phyloP scores from a whole-genome alignment of 2,888 invertebrate genomes.

The Cactoblastis cactorum region DNA sequence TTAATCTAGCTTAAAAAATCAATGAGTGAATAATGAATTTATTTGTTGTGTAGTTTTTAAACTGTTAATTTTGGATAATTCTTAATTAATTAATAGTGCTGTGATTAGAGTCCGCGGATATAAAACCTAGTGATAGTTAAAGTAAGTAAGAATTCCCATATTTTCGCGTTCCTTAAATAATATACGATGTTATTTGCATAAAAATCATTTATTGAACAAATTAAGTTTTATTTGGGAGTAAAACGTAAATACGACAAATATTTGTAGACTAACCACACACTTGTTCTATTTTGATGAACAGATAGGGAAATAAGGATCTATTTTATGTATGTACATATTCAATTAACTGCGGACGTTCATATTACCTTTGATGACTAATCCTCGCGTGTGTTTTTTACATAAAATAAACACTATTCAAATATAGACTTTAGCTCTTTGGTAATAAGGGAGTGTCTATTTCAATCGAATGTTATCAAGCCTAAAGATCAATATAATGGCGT shows the following conservation, averaged over 20 bases:
- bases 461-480: conserved; percentile 2
- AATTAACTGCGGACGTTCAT: neutral
- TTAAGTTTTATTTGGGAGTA: no score
- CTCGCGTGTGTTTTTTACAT: neutral
- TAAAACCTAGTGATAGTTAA: neutral
- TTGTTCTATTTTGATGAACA: no score
- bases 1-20: neutral
- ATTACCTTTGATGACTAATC: neutral
- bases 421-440: neutral
- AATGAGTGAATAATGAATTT: conserved; percentile 18
- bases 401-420: neutral
- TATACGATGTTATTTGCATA: no score
- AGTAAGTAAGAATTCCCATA: conserved; percentile 4
- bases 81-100: conserved; percentile 7
- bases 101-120: conserved; percentile 8
- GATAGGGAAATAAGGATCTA: no score
- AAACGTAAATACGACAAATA: no score
- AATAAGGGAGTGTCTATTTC: neutral
- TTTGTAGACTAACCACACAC: no score
- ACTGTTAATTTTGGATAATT: conserved; percentile 8
- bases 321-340: neutral
- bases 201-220: no score
- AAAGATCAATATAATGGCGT: conserved; percentile 11
- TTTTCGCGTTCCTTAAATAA: no score
- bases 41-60: conserved; percentile 15